These are phyloP conservation scores for Euleptes europaea DNA, from an alignment of 2,113 vertebrate genomes.

Conservation along the genomic window DNA sequence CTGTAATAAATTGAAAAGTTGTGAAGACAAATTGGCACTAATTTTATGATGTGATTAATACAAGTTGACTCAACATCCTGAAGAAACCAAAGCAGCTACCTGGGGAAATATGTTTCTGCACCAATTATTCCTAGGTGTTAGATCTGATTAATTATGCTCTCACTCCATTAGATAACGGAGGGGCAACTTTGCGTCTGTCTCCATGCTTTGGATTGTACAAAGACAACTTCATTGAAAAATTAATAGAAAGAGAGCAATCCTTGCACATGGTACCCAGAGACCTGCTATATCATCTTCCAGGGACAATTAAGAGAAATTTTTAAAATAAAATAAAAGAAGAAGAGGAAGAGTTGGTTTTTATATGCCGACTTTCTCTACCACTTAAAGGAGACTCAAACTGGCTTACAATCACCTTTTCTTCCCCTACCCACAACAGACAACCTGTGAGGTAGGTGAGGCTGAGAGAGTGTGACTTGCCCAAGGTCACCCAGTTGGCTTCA, in stretches of 20 bases:
- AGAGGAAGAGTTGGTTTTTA: no score
- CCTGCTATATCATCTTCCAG: background rate
- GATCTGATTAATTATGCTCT: constrained; percentile 70
- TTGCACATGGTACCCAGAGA: constrained; percentile 40
- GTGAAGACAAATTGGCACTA: constrained; percentile 46
- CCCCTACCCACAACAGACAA: no score
- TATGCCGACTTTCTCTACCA: no score
- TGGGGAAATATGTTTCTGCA: constrained; percentile 66
- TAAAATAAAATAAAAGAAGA: no score
- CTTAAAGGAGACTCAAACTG: no score
- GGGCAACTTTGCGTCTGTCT: constrained; percentile 56
- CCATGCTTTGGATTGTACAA: constrained; percentile 51
- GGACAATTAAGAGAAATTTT: background rate
- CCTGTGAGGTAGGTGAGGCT: no score
- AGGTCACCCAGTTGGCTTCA: no score
- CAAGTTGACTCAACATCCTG: constrained; percentile 41
- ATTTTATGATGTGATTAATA: constrained; percentile 50
- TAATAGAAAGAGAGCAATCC: constrained; percentile 29
- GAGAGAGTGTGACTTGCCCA: no score
- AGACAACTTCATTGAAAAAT: constrained; percentile 54
- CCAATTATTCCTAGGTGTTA: constrained; percentile 66
- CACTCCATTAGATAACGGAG: constrained; percentile 59
- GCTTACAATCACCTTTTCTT: no score
- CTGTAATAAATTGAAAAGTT: constrained; percentile 31
- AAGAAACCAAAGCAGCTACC: constrained; percentile 35